Base-by-base conservation (phyloP, 2,113 vertebrate species). In the Oxyruncus cristatus region DNA sequence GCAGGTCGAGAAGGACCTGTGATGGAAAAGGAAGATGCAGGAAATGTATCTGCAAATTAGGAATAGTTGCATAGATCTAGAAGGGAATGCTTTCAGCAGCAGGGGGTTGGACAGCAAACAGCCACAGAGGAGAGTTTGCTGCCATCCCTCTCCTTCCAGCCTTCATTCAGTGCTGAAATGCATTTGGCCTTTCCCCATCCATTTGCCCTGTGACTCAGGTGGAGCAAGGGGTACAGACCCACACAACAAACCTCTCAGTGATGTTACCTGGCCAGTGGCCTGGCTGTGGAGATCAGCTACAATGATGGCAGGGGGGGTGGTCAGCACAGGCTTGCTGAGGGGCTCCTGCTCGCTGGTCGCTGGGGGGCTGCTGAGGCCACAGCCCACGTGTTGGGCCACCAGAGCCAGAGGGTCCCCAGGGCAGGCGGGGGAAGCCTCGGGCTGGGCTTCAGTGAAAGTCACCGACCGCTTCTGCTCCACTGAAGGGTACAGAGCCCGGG, bases 391-490 rank as follows among this genome's bases (percentile, higher is more conserved):
- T 55, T 88, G 96, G 28, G 62, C 61, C 55, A 55, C 32, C 4
- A 89, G 42, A 9, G 95, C 91, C 0, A 89, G 82, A 1, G 79
- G 28, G 11, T 95, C 97, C 37, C 84, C 79, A 11, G 86, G 17
- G 21, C 94, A 67, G 33, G 70, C 17, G 3, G 97, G 21, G 15
- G 91, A 12, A 56, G 94, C 89, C 89, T 96, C 98, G 0, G 96
- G 90, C 92, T 98, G 98, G 32, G 92, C 97, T 95, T 99, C 99
- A 3, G 98, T 99, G 95, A 99, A 99, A 65, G 99, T 99, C 83
- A 99, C 99, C 4, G 98, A 99, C 71, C 99, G 98, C 97, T 99
- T 99, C 97, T 99, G 99, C 96, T 99, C 99, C 2, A 14, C 98
- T 98, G 47, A 88, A 97, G 39, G 86, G 97, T 97, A 90, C 85